Evolutionary conservation across 2,888 invertebrate species (phyloP).

Genomic region (Drosophila cracens): DNA sequence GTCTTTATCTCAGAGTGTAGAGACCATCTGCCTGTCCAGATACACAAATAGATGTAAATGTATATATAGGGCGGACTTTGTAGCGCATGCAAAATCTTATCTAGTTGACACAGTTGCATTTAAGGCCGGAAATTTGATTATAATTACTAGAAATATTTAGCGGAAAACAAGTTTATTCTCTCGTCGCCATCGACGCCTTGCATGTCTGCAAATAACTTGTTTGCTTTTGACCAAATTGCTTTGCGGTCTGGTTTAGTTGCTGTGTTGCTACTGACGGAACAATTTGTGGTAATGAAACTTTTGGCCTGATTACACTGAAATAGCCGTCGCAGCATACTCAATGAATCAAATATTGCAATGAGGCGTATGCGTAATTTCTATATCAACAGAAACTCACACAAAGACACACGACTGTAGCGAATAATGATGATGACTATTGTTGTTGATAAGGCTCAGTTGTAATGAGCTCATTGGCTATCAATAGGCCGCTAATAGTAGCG

Average conservation of each 20-base stretch:
- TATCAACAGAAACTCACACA: constrained; percentile 5
- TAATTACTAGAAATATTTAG: constrained; percentile 59
- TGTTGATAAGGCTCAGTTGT: constrained; percentile 46
- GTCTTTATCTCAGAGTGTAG: too few relatives aligned
- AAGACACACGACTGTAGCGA: not conserved
- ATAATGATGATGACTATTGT: constrained; percentile 28
- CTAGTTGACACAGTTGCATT: constrained; percentile 72
- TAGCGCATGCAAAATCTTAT: constrained; percentile 66
- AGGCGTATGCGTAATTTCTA: constrained; percentile 53
- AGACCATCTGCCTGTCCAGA: not conserved
- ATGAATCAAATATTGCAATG: constrained; percentile 25
- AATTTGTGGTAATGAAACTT: constrained; percentile 38
- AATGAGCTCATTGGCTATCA: constrained; percentile 52
- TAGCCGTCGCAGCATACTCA: constrained; percentile 6
- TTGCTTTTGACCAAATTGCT: constrained; percentile 54
- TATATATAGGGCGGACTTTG: constrained; percentile 18
- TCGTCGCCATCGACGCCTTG: constrained; percentile 10
- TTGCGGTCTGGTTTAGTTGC: constrained; percentile 24
- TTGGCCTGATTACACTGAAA: constrained; percentile 23
- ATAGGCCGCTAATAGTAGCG: constrained; percentile 12
- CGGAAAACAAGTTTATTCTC: constrained; percentile 65
- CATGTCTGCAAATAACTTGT: constrained; percentile 49
- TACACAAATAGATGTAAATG: constrained; percentile 7
- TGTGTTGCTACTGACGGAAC: constrained; percentile 41
- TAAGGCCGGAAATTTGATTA: constrained; percentile 72